Conservation (phyloP, 2,113 vertebrate species). For the Orycteropus afer region DNA sequence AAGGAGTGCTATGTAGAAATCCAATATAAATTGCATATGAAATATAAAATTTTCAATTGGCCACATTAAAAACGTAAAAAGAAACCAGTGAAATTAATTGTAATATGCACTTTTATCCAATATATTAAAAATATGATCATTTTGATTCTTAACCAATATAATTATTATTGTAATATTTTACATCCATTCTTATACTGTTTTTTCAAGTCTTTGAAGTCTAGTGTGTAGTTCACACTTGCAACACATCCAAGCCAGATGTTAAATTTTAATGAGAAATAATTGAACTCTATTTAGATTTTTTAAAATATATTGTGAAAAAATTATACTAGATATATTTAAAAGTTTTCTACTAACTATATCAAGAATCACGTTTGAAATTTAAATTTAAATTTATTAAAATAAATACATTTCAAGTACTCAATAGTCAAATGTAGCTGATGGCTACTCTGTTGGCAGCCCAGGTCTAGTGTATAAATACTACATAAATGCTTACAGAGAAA, state of each 20-base stretch:
- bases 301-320: not conserved
- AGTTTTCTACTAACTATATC: not conserved
- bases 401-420: not conserved
- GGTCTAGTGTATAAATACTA: not conserved
- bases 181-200: not conserved
- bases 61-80: not conserved
- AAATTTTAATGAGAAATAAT: slow-evolving; percentile 5
- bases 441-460: rapidly evolving
- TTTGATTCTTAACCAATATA: not conserved
- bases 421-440: not conserved
- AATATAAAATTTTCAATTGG: not conserved
- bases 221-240: not conserved
- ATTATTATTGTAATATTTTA: not conserved
- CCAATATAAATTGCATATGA: not conserved
- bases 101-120: not conserved
- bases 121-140: not conserved
- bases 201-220: not conserved
- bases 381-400: slow-evolving; percentile 8
- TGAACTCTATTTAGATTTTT: not conserved
- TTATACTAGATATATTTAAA: not conserved
- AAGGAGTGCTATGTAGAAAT: slow-evolving; percentile 25
- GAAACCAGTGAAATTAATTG: not conserved
- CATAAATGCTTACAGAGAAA: not conserved
- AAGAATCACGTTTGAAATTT: not conserved
- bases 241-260: not conserved